A percentile compares a stretch with the other conserved stretches of the same genome.
phyloP scores from a whole-genome alignment of 2,113 vertebrate genomes.

The Pteronura brasiliensis region DNA sequence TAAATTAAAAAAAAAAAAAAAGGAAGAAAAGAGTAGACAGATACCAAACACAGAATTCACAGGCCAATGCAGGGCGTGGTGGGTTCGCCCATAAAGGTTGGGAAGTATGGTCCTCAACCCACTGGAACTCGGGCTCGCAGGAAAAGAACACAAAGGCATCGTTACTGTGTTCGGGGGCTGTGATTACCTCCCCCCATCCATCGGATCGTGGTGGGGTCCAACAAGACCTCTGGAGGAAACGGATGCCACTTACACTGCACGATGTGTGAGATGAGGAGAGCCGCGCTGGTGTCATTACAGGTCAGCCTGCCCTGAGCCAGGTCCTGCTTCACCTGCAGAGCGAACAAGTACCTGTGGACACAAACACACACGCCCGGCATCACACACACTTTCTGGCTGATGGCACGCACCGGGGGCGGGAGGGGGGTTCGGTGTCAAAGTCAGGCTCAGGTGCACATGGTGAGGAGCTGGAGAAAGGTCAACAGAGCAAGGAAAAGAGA shows the following conservation, averaged over 20 bases:
- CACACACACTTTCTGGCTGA: not conserved
- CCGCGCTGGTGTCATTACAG: constrained; percentile 94
- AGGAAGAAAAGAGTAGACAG: not conserved
- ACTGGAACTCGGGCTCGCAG: not conserved
- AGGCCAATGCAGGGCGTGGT: not conserved
- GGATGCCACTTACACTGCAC: constrained; percentile 92
- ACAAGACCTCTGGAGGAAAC: not conserved
- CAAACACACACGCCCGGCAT: not conserved
- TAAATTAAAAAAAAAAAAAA: not conserved
- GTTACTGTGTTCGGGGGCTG: not conserved
- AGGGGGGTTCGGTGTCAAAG: not conserved
- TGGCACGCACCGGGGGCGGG: fast-evolving
- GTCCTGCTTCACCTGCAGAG: constrained; percentile 97
- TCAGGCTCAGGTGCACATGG: not conserved
- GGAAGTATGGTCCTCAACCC: not conserved
- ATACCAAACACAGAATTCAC: not conserved
- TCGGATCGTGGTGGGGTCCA: not conserved
- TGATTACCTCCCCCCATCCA: not conserved
- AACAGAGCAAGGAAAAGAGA: not conserved
- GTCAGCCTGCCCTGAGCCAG: constrained; percentile 91
- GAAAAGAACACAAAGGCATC: not conserved
- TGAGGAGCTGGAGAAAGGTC: not conserved
- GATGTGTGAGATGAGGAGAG: constrained; percentile 95
- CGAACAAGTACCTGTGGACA: constrained; percentile 95
- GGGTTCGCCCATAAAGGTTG: not conserved